Evolutionary conservation across 2,113 vertebrate genomes (phyloP).

Genomic region (Bubalus kerabau): DNA sequence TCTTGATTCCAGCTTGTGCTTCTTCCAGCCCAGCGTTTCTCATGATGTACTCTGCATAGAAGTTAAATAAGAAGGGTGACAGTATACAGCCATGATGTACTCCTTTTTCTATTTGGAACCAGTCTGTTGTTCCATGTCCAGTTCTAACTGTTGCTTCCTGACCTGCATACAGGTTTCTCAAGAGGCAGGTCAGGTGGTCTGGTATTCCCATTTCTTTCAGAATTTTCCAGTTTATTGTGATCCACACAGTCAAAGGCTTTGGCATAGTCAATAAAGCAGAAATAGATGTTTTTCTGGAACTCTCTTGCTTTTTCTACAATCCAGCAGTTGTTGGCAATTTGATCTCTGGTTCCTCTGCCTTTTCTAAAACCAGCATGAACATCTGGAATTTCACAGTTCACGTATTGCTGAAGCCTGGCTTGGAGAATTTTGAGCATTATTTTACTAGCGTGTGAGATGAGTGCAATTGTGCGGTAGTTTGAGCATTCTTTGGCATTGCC

Average conservation of each 20-base stretch:
- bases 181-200: background rate
- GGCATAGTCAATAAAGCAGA: background rate
- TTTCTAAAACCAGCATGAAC: background rate
- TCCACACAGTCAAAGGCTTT: background rate
- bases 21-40: background rate
- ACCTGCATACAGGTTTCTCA: background rate
- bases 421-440: background rate
- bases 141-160: background rate
- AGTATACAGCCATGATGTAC: background rate
- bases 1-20: background rate
- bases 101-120: background rate
- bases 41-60: background rate
- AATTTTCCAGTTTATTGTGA: background rate
- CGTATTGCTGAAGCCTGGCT: background rate
- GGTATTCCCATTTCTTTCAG: background rate
- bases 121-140: background rate
- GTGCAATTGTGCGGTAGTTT: background rate
- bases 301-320: background rate
- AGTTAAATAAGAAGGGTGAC: background rate
- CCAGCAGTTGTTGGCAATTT: background rate
- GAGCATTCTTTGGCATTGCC: background rate
- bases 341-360: background rate
- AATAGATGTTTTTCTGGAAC: background rate
- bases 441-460: background rate
- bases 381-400: background rate